A percentile compares a stretch with the other conserved stretches of the same genome.
phyloP scores from a whole-genome alignment of 2,113 vertebrate genomes.

The Syngnathoides biaculeatus region DNA sequence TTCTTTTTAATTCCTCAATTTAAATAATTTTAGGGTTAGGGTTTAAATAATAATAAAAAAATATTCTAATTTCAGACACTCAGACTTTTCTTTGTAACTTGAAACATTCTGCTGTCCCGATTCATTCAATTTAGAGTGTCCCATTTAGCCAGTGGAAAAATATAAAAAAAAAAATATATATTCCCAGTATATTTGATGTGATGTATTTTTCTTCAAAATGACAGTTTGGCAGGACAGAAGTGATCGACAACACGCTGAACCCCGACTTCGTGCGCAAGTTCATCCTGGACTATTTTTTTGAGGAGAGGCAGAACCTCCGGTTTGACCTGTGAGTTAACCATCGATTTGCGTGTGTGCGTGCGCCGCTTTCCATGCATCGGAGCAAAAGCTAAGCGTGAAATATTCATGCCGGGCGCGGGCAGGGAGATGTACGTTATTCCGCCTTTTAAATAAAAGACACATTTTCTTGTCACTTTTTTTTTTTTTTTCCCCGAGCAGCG shows the following conservation, averaged over 20 bases:
- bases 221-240: conserved; percentile 94
- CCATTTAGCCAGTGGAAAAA: not conserved
- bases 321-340: conserved; percentile 91
- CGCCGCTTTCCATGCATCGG: conserved; percentile 4
- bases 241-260: conserved; percentile 96
- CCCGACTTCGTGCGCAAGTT: conserved; percentile 98
- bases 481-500: conserved; percentile 8
- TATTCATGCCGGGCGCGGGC: conserved; percentile 49
- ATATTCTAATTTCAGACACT: not conserved
- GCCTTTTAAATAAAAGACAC: conserved; percentile 52
- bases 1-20: no score
- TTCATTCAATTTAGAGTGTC: not conserved
- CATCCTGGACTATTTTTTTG: conserved; percentile 96
- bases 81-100: not conserved
- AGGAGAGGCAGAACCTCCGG: conserved; percentile 94
- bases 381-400: conserved; percentile 53
- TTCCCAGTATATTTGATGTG: not conserved
- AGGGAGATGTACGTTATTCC: conserved; percentile 45
- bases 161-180: not conserved
- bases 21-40: no score
- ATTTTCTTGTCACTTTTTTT: conserved; percentile 27
- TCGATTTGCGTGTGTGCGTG: conserved; percentile 3
- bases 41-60: no score
- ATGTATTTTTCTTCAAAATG: not conserved
- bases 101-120: not conserved